phyloP scores from a whole-genome alignment of 2,113 vertebrate species.

The Lynx canadensis region DNA sequence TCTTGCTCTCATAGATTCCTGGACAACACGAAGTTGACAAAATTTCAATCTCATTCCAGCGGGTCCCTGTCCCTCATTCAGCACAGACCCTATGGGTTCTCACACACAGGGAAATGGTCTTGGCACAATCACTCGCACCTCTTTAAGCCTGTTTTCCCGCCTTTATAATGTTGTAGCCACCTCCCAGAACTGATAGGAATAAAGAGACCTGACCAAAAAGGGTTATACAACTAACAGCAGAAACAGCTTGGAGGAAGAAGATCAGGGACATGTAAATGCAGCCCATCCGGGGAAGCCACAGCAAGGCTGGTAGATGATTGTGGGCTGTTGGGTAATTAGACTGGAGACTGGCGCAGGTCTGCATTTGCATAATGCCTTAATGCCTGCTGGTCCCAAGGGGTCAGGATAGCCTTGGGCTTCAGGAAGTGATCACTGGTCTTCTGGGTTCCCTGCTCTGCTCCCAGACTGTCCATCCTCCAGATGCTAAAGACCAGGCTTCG shows the following conservation, averaged over 20 bases:
- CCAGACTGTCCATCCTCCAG: not conserved
- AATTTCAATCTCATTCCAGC: not conserved
- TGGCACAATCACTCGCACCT: not conserved
- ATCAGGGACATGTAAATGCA: rapidly evolving
- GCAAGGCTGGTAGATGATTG: not conserved
- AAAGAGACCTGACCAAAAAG: not conserved
- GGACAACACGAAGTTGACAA: not conserved
- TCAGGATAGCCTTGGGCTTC: not conserved
- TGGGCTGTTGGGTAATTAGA: not conserved
- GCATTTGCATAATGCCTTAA: not conserved
- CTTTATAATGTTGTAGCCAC: not conserved
- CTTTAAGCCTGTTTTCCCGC: not conserved
- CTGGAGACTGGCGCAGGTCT: not conserved
- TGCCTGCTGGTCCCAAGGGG: not conserved
- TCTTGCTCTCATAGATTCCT: not conserved
- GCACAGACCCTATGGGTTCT: not conserved
- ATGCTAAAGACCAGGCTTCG: not conserved
- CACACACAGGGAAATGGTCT: not conserved
- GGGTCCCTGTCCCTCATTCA: not conserved
- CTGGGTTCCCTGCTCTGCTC: not conserved
- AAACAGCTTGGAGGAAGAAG: not conserved
- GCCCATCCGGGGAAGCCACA: not conserved
- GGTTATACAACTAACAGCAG: not conserved
- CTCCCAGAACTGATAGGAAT: constrained; percentile 28
- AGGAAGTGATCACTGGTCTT: not conserved